A percentile compares a stretch with the other conserved stretches of the same genome.
Conservation (phyloP, 2,888 invertebrate genomes). For the Gandaritis pyraliata region DNA sequence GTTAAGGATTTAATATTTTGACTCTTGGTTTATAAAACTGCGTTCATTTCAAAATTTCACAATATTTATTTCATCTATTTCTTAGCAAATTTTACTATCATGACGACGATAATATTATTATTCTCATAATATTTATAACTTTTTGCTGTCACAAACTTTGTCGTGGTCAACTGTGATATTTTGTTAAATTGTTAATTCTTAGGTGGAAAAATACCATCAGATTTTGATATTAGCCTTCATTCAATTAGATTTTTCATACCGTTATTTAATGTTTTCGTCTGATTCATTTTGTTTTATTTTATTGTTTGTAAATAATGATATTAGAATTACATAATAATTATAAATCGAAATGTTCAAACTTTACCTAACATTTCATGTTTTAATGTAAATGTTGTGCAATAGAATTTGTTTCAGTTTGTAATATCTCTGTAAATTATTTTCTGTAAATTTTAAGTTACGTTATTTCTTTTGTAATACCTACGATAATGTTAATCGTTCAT, state of each 20-base stretch:
- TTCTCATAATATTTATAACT: conserved; percentile 47
- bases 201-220: conserved; percentile 69
- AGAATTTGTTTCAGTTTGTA: conserved; percentile 63
- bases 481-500: conserved; percentile 83
- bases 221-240: conserved; percentile 60
- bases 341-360: conserved; percentile 69
- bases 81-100: conserved; percentile 21
- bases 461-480: conserved; percentile 76
- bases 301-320: conserved; percentile 77
- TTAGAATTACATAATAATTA: conserved; percentile 55
- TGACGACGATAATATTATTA: conserved; percentile 37
- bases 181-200: conserved; percentile 81
- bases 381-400: conserved; percentile 70
- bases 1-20: conserved; percentile 62
- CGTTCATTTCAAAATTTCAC: conserved; percentile 42
- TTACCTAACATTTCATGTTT: conserved; percentile 47
- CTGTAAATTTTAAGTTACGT: conserved; percentile 77
- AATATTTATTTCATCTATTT: conserved; percentile 14
- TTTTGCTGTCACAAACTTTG: conserved; percentile 69
- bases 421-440: conserved; percentile 66
- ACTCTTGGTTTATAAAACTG: conserved; percentile 50
- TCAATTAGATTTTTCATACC: conserved; percentile 50
- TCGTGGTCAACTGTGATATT: conserved; percentile 85
- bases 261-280: background rate
- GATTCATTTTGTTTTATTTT: conserved; percentile 73